Evolutionary conservation across 1,140 invertebrate genomes (phyloP).

Genomic region (Chrysomallon squamiferum): DNA sequence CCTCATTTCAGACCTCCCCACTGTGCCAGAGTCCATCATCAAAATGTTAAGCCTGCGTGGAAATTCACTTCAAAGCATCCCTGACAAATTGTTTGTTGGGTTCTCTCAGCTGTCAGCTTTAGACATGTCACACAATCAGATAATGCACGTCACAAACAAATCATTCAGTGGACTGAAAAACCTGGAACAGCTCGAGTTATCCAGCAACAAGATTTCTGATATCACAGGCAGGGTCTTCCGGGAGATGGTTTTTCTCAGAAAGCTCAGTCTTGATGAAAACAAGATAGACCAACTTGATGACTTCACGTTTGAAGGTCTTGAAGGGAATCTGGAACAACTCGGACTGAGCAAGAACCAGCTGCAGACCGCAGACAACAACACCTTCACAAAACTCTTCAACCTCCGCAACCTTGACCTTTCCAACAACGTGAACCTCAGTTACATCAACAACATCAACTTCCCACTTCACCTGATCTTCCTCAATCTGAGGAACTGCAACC

Average conservation of each 20-base stretch:
- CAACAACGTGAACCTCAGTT: conserved; percentile 4
- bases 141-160: background rate
- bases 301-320: conserved; percentile 10
- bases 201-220: conserved; percentile 19
- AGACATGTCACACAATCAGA: conserved; percentile 17
- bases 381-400: conserved; percentile 15
- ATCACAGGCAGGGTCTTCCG: background rate
- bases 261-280: background rate
- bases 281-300: conserved; percentile 9
- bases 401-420: conserved; percentile 23
- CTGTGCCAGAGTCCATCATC: background rate
- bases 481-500: conserved; percentile 21
- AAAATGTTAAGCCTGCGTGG: background rate
- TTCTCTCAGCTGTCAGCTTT: background rate
- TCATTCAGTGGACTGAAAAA: conserved; percentile 7
- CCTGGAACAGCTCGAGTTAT: conserved; percentile 12
- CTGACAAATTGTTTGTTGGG: background rate
- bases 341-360: conserved; percentile 13
- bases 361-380: background rate
- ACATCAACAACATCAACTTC: conserved; percentile 12
- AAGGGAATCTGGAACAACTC: conserved; percentile 6
- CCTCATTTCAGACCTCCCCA: background rate
- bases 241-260: no score
- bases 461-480: conserved; percentile 25
- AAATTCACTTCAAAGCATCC: background rate